These are phyloP conservation scores for Aegithalos caudatus DNA, from an alignment of 2,113 vertebrate genomes.

Conservation along the genomic window DNA sequence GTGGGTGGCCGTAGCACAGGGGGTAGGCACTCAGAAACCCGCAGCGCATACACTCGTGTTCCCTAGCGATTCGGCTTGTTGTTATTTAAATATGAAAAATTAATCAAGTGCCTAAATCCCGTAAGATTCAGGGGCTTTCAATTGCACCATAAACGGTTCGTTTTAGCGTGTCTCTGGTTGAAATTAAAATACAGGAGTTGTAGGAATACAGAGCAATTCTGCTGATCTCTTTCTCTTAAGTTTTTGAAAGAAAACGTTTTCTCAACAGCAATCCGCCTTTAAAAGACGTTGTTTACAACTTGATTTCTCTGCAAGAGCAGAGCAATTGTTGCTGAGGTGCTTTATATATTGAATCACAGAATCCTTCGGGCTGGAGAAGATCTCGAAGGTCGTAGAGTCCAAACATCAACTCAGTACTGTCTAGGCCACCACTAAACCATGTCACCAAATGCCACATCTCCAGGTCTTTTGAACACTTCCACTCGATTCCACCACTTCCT, in stretches of 20 bases:
- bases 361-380: background rate
- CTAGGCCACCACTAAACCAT: background rate
- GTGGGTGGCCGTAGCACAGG: fast-evolving
- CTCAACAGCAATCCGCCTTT: background rate
- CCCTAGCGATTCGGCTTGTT: background rate
- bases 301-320: background rate
- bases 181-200: background rate
- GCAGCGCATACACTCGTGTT: fast-evolving
- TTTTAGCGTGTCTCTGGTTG: background rate
- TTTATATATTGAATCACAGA: background rate
- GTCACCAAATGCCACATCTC: background rate
- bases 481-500: background rate
- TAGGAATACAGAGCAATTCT: background rate
- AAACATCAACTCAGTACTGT: background rate
- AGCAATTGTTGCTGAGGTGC: background rate
- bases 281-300: background rate
- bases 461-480: background rate
- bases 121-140: background rate
- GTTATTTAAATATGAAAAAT: background rate
- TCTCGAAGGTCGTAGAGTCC: background rate
- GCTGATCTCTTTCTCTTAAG: background rate
- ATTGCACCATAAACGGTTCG: background rate
- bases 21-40: fast-evolving
- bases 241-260: background rate
- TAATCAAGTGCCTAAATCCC: background rate